These are phyloP conservation scores for Scyliorhinus canicula DNA, from an alignment of 2,797 vertebrate species.

Conservation along the genomic window DNA sequence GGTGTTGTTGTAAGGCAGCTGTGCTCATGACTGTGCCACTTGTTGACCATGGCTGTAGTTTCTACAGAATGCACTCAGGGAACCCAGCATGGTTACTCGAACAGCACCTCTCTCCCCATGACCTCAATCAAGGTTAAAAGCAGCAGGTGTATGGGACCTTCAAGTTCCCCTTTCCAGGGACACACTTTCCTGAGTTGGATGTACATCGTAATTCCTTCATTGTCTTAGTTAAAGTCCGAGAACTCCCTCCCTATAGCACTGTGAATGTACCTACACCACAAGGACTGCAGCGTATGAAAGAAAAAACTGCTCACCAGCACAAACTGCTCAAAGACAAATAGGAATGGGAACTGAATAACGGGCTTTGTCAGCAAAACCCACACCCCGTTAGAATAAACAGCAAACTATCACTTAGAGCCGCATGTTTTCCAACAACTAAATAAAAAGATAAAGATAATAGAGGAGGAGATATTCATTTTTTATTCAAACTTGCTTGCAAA, in stretches of 20 bases:
- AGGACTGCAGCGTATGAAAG: not conserved
- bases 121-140: not conserved
- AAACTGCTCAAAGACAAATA: not conserved
- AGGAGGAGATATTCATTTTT: not conserved
- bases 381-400: not conserved
- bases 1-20: too few species aligned
- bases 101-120: not conserved
- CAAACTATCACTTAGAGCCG: not conserved
- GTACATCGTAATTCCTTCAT: not conserved
- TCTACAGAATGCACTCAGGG: not conserved
- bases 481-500: constrained; percentile 24
- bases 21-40: too few species aligned
- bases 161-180: not conserved
- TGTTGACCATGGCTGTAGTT: not conserved
- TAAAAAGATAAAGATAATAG: not conserved
- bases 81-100: not conserved
- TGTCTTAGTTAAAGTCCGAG: not conserved
- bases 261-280: too few species aligned
- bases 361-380: not conserved
- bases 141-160: not conserved
- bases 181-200: not conserved
- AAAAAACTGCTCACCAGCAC: not conserved
- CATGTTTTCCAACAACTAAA: not conserved
- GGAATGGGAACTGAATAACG: not conserved
- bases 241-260: not conserved